These are phyloP conservation scores for Pandemis cinnamomeana DNA, from an alignment of 2,888 invertebrate genomes.

Conservation along the genomic window DNA sequence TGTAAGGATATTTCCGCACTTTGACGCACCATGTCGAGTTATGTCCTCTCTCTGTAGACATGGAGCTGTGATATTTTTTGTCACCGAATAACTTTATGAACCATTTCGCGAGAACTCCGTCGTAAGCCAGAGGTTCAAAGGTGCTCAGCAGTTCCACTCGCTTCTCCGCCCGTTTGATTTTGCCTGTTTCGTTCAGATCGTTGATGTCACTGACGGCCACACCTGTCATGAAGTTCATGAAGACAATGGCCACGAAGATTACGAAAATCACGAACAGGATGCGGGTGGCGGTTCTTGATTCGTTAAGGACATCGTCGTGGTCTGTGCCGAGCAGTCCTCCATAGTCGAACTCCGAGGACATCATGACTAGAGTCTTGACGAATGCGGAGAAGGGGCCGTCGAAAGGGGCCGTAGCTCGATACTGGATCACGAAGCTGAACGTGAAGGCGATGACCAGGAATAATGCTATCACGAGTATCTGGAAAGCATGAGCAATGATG, in stretches of 20 bases:
- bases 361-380: slow-evolving; percentile 21
- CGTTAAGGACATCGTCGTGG: background rate
- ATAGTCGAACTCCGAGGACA: slow-evolving; percentile 27
- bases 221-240: slow-evolving; percentile 70
- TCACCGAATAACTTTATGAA: background rate
- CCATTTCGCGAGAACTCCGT: background rate
- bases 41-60: background rate
- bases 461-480: slow-evolving; percentile 15
- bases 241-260: slow-evolving; percentile 61
- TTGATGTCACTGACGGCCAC: slow-evolving; percentile 69
- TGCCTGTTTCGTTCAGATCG: slow-evolving; percentile 62
- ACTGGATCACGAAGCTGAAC: slow-evolving; percentile 25
- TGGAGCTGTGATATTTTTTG: background rate
- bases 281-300: background rate
- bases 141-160: slow-evolving; percentile 62
- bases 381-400: slow-evolving; percentile 11
- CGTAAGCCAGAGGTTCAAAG: slow-evolving; percentile 46
- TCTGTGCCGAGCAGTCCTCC: background rate
- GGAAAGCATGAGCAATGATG: background rate
- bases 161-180: slow-evolving; percentile 61
- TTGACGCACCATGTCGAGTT: background rate
- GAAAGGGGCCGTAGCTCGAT: slow-evolving; percentile 1
- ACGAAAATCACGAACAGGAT: slow-evolving; percentile 60
- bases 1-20: background rate
- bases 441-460: slow-evolving; percentile 1